phyloP scores from a whole-genome alignment of 2,113 vertebrate species.

The Stigmatopora argus region DNA sequence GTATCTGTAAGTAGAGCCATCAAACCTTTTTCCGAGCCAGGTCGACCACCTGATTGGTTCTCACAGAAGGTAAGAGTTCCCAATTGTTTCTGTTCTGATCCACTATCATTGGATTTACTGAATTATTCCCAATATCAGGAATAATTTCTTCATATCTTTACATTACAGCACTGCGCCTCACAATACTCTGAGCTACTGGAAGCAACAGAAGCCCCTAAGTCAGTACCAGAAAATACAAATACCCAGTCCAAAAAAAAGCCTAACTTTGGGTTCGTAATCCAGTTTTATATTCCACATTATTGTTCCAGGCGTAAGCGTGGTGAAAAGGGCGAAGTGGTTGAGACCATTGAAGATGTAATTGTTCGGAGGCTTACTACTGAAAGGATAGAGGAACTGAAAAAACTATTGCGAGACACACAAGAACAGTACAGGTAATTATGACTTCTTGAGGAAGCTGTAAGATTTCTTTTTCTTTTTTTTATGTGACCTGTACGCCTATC shows the following conservation, averaged over 20 bases:
- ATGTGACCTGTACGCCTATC: background rate
- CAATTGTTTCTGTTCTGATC: background rate
- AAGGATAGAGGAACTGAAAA: slow-evolving; percentile 94
- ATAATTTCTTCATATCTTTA: slow-evolving; percentile 33
- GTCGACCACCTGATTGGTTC: slow-evolving; percentile 97
- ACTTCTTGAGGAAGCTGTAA: background rate
- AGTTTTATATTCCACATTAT: background rate
- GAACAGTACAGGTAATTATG: slow-evolving; percentile 86
- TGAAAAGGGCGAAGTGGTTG: slow-evolving; percentile 96
- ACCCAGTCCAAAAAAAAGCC: background rate
- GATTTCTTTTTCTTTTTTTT: background rate
- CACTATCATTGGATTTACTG: background rate
- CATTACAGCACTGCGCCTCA: slow-evolving; percentile 91
- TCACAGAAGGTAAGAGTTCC: slow-evolving; percentile 84
- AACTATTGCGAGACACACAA: slow-evolving; percentile 92
- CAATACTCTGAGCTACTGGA: slow-evolving; percentile 97
- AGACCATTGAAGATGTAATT: slow-evolving; percentile 98
- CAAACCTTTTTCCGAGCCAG: slow-evolving; percentile 94
- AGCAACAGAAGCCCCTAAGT: slow-evolving; percentile 98
- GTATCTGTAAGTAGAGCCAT: slow-evolving; percentile 98
- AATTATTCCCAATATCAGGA: background rate
- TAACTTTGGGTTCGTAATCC: background rate
- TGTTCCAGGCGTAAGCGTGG: slow-evolving; percentile 86
- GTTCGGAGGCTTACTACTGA: slow-evolving; percentile 91
- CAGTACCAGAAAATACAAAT: slow-evolving; percentile 52